A percentile compares a stretch with the other conserved stretches of the same genome.
Conservation (phyloP, 2,113 vertebrate species). For the Chlorodrepanis virens region DNA sequence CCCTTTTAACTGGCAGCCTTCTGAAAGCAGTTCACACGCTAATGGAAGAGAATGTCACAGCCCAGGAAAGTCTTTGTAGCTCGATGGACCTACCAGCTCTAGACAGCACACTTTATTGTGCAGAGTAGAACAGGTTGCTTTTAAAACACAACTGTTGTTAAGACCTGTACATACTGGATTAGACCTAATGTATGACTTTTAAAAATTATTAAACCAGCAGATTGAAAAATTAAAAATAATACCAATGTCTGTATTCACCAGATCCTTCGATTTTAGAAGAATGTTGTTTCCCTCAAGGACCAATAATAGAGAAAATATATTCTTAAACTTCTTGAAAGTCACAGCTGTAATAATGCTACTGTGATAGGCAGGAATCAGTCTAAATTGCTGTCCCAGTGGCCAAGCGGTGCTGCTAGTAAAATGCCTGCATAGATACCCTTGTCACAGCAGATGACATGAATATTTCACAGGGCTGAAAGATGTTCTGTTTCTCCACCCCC, state of each 20-base stretch:
- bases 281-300: not conserved
- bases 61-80: not conserved
- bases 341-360: not conserved
- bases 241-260: not conserved
- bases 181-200: not conserved
- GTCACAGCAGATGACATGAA: not conserved
- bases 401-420: not conserved
- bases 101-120: not conserved
- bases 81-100: not conserved
- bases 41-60: not conserved
- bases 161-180: not conserved
- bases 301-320: not conserved
- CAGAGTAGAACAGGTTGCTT: not conserved
- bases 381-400: not conserved
- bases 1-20: not conserved
- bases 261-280: not conserved
- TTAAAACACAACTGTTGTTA: not conserved
- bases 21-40: not conserved
- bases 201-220: not conserved
- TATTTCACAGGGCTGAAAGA: not conserved
- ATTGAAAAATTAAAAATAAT: not conserved
- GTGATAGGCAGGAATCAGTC: not conserved
- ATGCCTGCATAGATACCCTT: not conserved
- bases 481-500: not conserved
- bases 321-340: slow-evolving; percentile 6